Evolutionary conservation across 2,888 invertebrate genomes (phyloP).

Genomic region (Acrobeloides nanus): DNA sequence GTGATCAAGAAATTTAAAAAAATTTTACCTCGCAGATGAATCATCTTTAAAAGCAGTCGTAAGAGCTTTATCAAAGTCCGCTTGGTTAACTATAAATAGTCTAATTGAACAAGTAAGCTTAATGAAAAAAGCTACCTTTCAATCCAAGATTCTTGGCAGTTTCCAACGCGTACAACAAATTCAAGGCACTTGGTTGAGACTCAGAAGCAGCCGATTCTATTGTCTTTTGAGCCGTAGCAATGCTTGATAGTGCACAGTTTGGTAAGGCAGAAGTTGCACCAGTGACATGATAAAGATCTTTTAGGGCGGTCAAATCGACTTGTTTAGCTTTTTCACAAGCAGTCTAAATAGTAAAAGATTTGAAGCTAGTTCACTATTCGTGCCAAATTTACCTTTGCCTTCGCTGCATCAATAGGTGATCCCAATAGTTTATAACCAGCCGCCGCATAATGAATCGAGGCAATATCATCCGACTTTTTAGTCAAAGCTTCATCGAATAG

Average conservation of each 20-base stretch:
- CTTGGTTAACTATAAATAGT: not conserved
- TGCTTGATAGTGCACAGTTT: not conserved
- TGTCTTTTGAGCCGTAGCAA: not conserved
- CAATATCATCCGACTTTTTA: not conserved
- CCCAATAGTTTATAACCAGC: not conserved
- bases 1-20: not conserved
- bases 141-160: not conserved
- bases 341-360: no score
- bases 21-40: not conserved
- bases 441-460: not conserved
- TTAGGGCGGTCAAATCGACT: not conserved
- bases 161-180: not conserved
- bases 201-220: not conserved
- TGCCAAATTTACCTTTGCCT: not conserved
- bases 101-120: no score
- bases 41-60: not conserved
- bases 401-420: not conserved
- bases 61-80: not conserved
- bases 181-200: not conserved
- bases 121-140: no score
- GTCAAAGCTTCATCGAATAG: not conserved
- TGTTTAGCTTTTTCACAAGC: not conserved
- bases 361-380: no score
- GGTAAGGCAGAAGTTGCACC: not conserved
- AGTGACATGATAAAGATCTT: not conserved